Evolutionary conservation across 1,140 invertebrate genomes (phyloP).

Genomic region (Archivesica marissinica): DNA sequence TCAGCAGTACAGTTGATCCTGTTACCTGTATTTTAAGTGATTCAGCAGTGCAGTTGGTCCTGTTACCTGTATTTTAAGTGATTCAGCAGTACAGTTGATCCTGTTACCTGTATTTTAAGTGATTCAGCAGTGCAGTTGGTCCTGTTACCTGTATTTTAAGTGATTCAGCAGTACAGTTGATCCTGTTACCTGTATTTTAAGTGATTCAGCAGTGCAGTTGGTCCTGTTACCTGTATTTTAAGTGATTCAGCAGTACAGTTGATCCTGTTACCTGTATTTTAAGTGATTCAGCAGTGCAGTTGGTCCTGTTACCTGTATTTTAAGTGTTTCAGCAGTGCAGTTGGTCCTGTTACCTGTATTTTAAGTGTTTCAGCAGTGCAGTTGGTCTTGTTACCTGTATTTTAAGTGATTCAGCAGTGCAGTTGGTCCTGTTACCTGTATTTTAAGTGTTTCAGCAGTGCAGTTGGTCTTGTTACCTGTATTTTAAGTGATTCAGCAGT

Average conservation of each 20-base stretch:
- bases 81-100: not conserved
- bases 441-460: constrained; percentile 7
- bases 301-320: not conserved
- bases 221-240: not conserved
- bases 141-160: not conserved
- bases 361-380: constrained; percentile 28
- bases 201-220: not conserved
- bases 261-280: constrained; percentile 8
- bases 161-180: not conserved
- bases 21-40: not conserved
- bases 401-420: not conserved
- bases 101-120: too few relatives aligned
- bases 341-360: constrained; percentile 23
- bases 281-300: constrained; percentile 23
- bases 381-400: constrained; percentile 39
- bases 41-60: not conserved
- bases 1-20: constrained; percentile 46
- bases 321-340: not conserved
- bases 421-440: constrained; percentile 42
- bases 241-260: not conserved
- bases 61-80: not conserved
- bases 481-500: constrained; percentile 59
- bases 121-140: constrained; percentile 41
- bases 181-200: not conserved
- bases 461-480: constrained; percentile 32